Percentiles rank a stretch among this genome's conserved stretches.
These are phyloP conservation scores for Artemia sinica DNA, from an alignment of 2,888 invertebrate species.

Conservation along the genomic window DNA sequence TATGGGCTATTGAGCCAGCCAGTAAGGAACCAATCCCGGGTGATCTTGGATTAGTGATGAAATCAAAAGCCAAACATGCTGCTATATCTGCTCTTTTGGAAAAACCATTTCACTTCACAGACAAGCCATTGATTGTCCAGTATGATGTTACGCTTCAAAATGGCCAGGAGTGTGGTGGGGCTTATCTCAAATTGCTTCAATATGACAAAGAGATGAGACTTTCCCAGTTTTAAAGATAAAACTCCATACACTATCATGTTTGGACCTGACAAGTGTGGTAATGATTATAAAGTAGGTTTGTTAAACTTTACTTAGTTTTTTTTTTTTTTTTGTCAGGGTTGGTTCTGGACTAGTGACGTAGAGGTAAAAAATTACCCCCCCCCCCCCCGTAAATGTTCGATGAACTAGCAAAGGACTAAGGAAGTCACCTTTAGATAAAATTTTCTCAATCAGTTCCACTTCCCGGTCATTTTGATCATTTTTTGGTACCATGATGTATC, in stretches of 20 bases:
- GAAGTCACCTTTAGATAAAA: no score
- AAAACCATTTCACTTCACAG: conserved; percentile 61
- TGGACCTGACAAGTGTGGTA: conserved; percentile 97
- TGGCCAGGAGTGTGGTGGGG: conserved; percentile 96
- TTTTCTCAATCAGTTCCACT: no score
- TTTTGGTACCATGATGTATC: no score
- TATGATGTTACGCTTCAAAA: conserved; percentile 86
- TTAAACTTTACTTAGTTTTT: no score
- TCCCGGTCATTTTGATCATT: no score
- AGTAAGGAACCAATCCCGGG: conserved; percentile 55
- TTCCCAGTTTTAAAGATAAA: conserved; percentile 76
- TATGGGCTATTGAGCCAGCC: conserved; percentile 55
- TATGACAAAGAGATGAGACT: conserved; percentile 33
- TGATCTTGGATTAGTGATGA: conserved; percentile 72
- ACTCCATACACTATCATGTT: conserved; percentile 98
- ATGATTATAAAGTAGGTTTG: conserved; percentile 61
- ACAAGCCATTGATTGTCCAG: conserved; percentile 62
- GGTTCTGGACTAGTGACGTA: no score
- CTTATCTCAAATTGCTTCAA: conserved; percentile 68
- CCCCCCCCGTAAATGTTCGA: no score
- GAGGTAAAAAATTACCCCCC: no score
- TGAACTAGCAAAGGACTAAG: no score
- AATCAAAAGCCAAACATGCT: conserved; percentile 88
- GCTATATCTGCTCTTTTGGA: conserved; percentile 65
- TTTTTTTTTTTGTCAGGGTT: no score